A percentile compares a stretch with the other conserved stretches of the same genome.
Conservation (phyloP, 2,888 invertebrate species). For the Spisula subtruncata region DNA sequence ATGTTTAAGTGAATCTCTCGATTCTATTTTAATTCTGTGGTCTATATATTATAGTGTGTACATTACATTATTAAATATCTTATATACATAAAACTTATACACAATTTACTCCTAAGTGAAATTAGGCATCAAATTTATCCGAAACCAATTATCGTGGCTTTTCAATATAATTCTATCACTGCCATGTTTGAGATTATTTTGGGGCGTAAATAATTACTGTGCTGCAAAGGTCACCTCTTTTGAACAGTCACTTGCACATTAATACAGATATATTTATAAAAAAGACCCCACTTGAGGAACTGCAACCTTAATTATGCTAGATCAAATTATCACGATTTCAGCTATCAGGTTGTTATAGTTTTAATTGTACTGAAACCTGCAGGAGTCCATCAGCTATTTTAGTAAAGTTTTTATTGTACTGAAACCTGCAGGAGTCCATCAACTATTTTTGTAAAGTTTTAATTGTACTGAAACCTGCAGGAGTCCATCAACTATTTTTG, state of each 20-base stretch:
- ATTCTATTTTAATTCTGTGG: constrained; percentile 41
- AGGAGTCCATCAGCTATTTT: no score
- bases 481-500: no score
- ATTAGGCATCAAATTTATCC: constrained; percentile 4
- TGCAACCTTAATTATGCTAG: no score
- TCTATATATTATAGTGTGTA: constrained; percentile 23
- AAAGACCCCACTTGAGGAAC: no score
- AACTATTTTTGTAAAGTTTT: no score
- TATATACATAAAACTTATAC: neutral
- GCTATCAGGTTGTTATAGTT: no score
- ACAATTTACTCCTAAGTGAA: neutral
- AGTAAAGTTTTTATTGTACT: no score
- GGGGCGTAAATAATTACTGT: neutral
- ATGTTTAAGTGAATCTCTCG: constrained; percentile 48
- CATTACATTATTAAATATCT: neutral
- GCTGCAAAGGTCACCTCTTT: neutral
- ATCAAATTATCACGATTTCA: no score
- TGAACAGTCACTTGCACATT: neutral
- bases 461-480: no score
- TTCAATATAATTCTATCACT: neutral
- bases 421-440: no score
- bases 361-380: no score
- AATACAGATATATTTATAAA: neutral
- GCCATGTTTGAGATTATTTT: neutral
- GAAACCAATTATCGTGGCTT: neutral